A percentile compares a stretch with the other conserved stretches of the same genome.
Evolutionary conservation across 2,113 vertebrate species (phyloP).

Genomic region (Gavia stellata): DNA sequence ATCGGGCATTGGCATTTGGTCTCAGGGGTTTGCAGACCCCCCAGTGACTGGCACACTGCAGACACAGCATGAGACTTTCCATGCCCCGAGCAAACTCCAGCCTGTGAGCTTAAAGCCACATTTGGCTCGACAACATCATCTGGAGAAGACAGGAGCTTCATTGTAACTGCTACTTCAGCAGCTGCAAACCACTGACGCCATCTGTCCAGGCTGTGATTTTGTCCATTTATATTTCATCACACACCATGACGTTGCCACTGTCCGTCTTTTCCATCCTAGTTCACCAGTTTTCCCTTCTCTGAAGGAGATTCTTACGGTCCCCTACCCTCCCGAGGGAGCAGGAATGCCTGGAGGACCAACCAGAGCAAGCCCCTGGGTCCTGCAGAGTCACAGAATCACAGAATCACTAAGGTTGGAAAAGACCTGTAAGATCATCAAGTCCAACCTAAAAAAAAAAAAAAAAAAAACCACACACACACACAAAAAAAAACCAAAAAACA

Average conservation of each 20-base stretch:
- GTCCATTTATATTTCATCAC: not conserved
- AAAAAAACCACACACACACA: too few species aligned
- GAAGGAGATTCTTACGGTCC: not conserved
- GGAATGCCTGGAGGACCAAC: not conserved
- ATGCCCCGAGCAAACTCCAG: not conserved
- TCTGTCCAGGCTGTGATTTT: not conserved
- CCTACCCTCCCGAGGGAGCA: not conserved
- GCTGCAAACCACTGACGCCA: not conserved
- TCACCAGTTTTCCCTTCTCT: not conserved
- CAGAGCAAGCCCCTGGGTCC: not conserved
- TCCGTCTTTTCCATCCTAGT: not conserved
- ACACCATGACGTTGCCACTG: not conserved
- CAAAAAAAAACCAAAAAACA: too few species aligned
- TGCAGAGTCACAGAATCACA: too few species aligned
- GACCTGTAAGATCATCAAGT: too few species aligned
- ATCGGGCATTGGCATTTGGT: not conserved
- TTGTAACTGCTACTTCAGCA: not conserved
- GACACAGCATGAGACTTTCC: fast-evolving
- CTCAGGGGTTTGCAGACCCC: not conserved
- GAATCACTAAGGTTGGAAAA: too few species aligned
- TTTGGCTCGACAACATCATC: not conserved
- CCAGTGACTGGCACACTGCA: not conserved
- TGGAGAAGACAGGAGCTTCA: not conserved
- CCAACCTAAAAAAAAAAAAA: too few species aligned
- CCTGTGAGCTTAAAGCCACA: not conserved